A percentile compares a stretch with the other conserved stretches of the same genome.
Evolutionary conservation across 2,888 invertebrate species (phyloP).

Genomic region (Machimus atricapillus): DNA sequence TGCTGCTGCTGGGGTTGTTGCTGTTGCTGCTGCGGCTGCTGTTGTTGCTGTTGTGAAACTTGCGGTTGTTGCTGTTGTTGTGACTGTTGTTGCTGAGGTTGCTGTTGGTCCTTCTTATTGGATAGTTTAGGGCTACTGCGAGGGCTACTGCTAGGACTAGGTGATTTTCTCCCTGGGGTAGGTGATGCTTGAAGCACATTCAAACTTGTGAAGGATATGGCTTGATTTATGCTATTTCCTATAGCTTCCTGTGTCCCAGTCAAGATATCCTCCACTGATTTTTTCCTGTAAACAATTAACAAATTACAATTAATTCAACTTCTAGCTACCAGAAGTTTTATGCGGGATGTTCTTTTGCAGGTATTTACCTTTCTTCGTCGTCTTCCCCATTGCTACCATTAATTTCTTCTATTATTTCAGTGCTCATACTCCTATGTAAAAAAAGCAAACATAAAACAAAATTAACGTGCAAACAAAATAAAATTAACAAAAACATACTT

Average conservation of each 20-base stretch:
- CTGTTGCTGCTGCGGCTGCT: constrained; percentile 6
- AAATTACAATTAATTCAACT: constrained; percentile 2
- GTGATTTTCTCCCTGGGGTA: constrained; percentile 50
- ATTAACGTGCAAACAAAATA: neutral
- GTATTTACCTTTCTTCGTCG: neutral
- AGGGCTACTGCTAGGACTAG: constrained; percentile 54
- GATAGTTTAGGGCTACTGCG: constrained; percentile 57
- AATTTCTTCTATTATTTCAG: constrained; percentile 17
- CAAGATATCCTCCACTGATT: constrained; percentile 71
- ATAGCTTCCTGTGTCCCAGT: constrained; percentile 73
- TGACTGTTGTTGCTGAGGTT: constrained; percentile 48
- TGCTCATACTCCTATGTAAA: constrained; percentile 15
- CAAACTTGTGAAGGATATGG: constrained; percentile 67
- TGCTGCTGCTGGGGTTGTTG: constrained; percentile 55
- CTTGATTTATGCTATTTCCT: constrained; percentile 70
- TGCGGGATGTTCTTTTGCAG: neutral
- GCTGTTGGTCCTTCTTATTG: constrained; percentile 51
- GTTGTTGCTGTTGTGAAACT: neutral
- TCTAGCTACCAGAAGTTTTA: neutral
- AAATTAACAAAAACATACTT: neutral
- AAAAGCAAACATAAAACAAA: constrained; percentile 10
- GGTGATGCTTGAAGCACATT: constrained; percentile 65
- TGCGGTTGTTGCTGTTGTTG: constrained; percentile 12
- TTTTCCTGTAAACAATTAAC: constrained; percentile 64
- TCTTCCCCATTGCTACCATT: neutral